Percentiles rank a stretch among this genome's conserved stretches.
Conservation (phyloP, 2,797 vertebrate species). For the Spinibarbus caldwelli region DNA sequence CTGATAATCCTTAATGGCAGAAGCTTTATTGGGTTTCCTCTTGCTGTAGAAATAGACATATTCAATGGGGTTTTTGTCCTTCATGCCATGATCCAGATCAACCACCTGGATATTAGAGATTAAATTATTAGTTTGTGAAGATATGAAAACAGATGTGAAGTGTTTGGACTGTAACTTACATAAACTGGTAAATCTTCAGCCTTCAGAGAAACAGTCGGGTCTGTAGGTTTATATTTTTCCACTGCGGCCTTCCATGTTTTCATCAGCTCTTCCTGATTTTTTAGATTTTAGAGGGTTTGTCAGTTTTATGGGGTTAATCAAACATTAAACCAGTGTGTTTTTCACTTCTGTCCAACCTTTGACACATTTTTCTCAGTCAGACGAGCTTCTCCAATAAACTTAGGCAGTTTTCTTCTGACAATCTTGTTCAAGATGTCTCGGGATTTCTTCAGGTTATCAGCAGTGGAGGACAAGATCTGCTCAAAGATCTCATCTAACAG, state of each 20-base stretch:
- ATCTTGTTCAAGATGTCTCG: background rate
- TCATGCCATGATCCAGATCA: slow-evolving; percentile 11
- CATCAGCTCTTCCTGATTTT: too few relatives aligned
- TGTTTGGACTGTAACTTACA: background rate
- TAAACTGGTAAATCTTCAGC: background rate
- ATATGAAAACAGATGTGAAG: background rate
- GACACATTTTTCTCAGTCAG: background rate
- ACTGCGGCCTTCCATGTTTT: background rate
- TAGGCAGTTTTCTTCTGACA: slow-evolving; percentile 24
- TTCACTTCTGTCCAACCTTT: background rate
- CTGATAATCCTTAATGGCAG: background rate
- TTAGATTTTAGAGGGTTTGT: too few relatives aligned
- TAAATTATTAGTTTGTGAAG: background rate
- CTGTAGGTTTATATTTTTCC: background rate
- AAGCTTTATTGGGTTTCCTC: background rate
- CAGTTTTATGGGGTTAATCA: too few relatives aligned
- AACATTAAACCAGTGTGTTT: too few relatives aligned
- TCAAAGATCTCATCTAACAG: slow-evolving; percentile 33
- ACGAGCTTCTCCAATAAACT: slow-evolving; percentile 5
- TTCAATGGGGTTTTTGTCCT: slow-evolving; percentile 28
- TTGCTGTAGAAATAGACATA: slow-evolving; percentile 30
- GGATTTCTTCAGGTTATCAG: background rate
- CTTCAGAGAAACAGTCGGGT: background rate
- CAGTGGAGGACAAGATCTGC: background rate
- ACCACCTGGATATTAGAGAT: background rate